phyloP scores from a whole-genome alignment of 2,113 vertebrate genomes.

The Pampusana beccarii region DNA sequence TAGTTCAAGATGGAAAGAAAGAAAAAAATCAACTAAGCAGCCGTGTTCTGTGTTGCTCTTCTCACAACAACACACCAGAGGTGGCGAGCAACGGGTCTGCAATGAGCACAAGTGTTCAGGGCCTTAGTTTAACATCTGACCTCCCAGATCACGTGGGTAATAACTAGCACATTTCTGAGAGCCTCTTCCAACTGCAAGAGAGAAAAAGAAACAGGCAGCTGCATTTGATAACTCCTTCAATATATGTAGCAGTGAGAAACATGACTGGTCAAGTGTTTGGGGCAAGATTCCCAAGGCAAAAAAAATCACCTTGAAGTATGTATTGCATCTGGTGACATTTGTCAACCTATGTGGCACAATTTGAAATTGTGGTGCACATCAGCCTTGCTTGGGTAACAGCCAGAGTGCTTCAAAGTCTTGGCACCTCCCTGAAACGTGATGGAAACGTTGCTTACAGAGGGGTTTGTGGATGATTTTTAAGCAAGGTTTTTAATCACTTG shows the following conservation, averaged over 20 bases:
- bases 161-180: not conserved
- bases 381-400: not conserved
- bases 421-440: not conserved
- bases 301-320: not conserved
- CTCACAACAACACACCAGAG: not conserved
- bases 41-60: not conserved
- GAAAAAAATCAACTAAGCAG: not conserved
- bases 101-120: not conserved
- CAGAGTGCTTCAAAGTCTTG: not conserved
- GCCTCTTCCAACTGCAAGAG: not conserved
- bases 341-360: accelerated
- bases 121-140: not conserved
- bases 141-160: not conserved
- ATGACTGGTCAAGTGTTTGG: not conserved
- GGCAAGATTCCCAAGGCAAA: not conserved
- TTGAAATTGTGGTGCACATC: not conserved
- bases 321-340: not conserved
- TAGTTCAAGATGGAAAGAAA: not conserved
- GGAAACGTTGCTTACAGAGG: not conserved
- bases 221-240: not conserved
- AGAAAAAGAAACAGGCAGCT: not conserved
- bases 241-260: not conserved
- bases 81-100: not conserved
- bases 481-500: not conserved
- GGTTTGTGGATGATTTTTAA: not conserved